Evolutionary conservation across 2,113 vertebrate genomes (phyloP), one percentile per base, ranked within the genome.

Genomic region (Thunnus maccoyii): DNA sequence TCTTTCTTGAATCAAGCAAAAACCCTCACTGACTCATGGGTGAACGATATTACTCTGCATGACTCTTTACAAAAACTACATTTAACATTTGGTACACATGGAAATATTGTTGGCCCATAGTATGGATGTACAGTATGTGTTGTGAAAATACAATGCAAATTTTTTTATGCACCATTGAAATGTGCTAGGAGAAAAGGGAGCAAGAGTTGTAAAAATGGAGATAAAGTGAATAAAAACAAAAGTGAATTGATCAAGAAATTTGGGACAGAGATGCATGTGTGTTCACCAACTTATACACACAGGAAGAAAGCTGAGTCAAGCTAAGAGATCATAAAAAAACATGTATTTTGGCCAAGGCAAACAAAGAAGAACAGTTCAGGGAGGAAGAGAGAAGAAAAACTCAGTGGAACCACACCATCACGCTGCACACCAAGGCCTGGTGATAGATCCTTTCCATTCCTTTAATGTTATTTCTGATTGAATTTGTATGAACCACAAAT

Each of bases 221-320:
- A 47, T 22, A 72, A 78, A 44, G 32, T 54, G 25, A 36, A 65
- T 18, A 57, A 41, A 78, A 68, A 36, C 5, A 0, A 63, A 73
- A 67, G 41, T 22, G 48, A 55, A 1, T 14, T 64, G 63, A 71
- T 22, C 60, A 57, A 46, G 15, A 67, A 56, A 58, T 67, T 51
- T 41, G 30, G 25, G 48, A 65, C 15, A 47, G 51, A 61, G 30
- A 20, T 30, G 68, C 20, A 12, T 60, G 30, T 51, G 50, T 36
- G 32, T 60, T 60, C 25, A 57, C 36, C 12, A 58, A 50, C 17
- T 36, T 47, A 36, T 25, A 46, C 57, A 63, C 58, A 62, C 47
- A 66, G 46, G 57, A 64, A 63, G 68, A 87, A 84, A 77, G 72
- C 77, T 78, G 78, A 84, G 80, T 86, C 79, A 86, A 27, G 58